Evolutionary conservation across 2,113 vertebrate genomes (phyloP), one percentile per base, ranked within the genome.

Genomic region (Australoheros scitulus): DNA sequence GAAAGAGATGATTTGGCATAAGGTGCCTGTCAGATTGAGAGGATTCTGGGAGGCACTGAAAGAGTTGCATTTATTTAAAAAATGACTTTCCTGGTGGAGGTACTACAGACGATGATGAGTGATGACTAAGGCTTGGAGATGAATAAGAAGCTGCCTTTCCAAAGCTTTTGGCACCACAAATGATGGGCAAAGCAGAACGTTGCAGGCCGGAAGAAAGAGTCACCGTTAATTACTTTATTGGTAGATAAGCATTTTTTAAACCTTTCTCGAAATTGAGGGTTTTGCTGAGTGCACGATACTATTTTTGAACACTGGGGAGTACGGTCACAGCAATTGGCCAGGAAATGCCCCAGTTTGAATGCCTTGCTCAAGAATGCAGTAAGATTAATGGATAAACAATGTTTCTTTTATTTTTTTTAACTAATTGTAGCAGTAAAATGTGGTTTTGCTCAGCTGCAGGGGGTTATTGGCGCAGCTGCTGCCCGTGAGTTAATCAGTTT

Each of bases 191-290:
- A 83, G 84, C 80, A 83, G 77, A 90, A 81, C 20, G 10, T 22
- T 8, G 58, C 29, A 32, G 18, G 34, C 63, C 11, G n/a, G 81
- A 80, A 85, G 86, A 84, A 83, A n/a, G 80, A 74, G 68, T 61
- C 74, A 17, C 13, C 82, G 81, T 34, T 88, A 88, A 91, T 92
- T 84, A 88, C 83, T 87, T 90, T 79, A 76, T 60, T 60, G 82
- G 78, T 61, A 88, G 89, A 84, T 89, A 84, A 90, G 87, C 87
- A 82, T 79, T 86, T 82, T 83, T 20, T 83, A 17, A 74, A 78
- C 63, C 74, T 81, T 80, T 72, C 47, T 83, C 55, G 32, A 80
- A 87, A 90, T 79, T 36, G 57, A 76, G 8, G 18, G 7, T 55
- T 87, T 72, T 85, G 83, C 86, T 88, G 77, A 85, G 79, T 17